Conservation (phyloP, 2,888 invertebrate genomes). For the Lasioglossum pauxillum region DNA sequence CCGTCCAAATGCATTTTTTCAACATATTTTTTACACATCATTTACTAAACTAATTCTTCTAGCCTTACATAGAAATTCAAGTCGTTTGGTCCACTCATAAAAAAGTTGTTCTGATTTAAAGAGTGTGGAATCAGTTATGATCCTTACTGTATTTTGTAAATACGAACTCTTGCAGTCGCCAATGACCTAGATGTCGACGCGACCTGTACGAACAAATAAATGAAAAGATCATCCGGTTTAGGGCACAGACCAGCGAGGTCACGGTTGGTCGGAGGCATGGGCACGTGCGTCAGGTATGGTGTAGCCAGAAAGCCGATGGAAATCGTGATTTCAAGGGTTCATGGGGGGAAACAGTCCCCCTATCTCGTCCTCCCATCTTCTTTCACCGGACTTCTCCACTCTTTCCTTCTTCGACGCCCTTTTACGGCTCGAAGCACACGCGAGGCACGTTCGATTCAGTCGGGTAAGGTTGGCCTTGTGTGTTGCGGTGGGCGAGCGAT, state of each 20-base stretch:
- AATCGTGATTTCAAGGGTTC: slow-evolving; percentile 64
- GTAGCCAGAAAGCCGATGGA: slow-evolving; percentile 65
- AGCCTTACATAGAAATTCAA: too few relatives aligned
- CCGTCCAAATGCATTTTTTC: too few relatives aligned
- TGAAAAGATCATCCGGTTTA: slow-evolving; percentile 7
- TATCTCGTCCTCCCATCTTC: background rate
- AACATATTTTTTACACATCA: too few relatives aligned
- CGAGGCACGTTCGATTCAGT: slow-evolving; percentile 58
- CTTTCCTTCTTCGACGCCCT: background rate
- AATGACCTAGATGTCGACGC: too few relatives aligned
- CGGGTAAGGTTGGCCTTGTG: slow-evolving; percentile 25
- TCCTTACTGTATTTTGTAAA: too few relatives aligned
- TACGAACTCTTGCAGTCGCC: too few relatives aligned
- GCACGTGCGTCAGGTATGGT: slow-evolving; percentile 58
- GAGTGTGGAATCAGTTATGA: too few relatives aligned
- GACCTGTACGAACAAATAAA: too few relatives aligned
- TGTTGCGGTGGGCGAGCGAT: background rate
- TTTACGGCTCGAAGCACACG: slow-evolving; percentile 42
- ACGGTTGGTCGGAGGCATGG: slow-evolving; percentile 54
- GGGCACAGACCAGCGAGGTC: slow-evolving; percentile 52
- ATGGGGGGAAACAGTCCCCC: slow-evolving; percentile 36
- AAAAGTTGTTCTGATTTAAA: too few relatives aligned
- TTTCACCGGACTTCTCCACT: background rate
- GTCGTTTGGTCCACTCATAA: too few relatives aligned
- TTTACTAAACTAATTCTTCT: too few relatives aligned